Evolutionary conservation across 2,888 invertebrate genomes (phyloP), one percentile per base, ranked within the genome.

Genomic region (Callinectes sapidus): DNA sequence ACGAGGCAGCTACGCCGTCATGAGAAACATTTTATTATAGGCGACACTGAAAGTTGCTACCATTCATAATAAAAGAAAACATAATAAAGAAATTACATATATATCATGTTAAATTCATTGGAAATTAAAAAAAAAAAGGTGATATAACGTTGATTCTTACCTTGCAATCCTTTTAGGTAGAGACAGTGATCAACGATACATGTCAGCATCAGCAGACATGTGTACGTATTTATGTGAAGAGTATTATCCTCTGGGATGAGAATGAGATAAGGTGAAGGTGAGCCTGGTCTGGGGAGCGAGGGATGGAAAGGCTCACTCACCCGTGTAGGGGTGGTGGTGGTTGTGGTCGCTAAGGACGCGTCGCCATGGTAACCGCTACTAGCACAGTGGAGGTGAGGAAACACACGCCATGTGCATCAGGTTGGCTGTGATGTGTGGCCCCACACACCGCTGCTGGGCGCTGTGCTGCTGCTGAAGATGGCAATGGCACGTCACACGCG

Each of bases 291-390:
- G 71, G 28, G 71, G 71, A 71, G 71, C 1, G 8, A 8, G 71
- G 28, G 16, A 23, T 23, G 61, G 61, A 2, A 61, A 23, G 23
- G 61, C 8, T 48, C 48, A 8, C n/a, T n/a, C 48, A 48, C 8
- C 48, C 48, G 2, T 48, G 10, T 48, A 48, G 48, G 48, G 48
- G 48, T 39, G 39, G 39, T n/a, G n/a, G 6, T 0, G 10, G 6
- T 48, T 48, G 23, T 81, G 81, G 81, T 71, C 35, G 81, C 35
- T 35, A 81, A 35, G 81, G 81, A 81, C 81, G 81, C 81, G 81
- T 81, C 32, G 81, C 35, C 81, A 81, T 35, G 35, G 81, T 81
- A 81, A 81, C 81, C 28, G 13, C 28, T 13, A 28, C 71, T 77
- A 32, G 71, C 28, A 13, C 13, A 8, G 13, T 32, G 23, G 61